phyloP scores from a whole-genome alignment of 2,888 invertebrate species.

The Nysson spinosus region DNA sequence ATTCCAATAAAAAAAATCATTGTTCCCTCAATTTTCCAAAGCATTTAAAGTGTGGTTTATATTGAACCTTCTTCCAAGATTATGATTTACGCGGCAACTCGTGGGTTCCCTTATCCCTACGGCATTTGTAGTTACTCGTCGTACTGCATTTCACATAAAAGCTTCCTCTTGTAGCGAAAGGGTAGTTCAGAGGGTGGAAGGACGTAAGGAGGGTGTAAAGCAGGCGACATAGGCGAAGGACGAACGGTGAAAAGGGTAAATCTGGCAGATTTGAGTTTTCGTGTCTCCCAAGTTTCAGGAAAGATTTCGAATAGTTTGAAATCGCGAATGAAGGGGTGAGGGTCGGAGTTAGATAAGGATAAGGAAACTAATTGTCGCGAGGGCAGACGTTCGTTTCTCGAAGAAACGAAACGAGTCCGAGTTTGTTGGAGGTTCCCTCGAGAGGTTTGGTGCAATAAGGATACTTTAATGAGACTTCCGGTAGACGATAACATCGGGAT shows the following conservation, averaged over 20 bases:
- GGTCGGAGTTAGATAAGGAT: slow-evolving; percentile 47
- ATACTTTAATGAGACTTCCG: slow-evolving; percentile 50
- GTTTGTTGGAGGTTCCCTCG: slow-evolving; percentile 7
- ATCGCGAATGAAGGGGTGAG: slow-evolving; percentile 6
- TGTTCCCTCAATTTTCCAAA: too few relatives aligned
- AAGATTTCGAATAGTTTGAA: slow-evolving; percentile 13
- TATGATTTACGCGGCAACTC: not conserved
- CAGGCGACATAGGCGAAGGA: not conserved
- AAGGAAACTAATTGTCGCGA: slow-evolving; percentile 61
- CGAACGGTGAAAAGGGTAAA: not conserved
- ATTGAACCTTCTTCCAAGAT: not conserved
- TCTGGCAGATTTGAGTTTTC: slow-evolving; percentile 2
- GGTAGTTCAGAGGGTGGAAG: not conserved
- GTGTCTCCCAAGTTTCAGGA: slow-evolving; percentile 2
- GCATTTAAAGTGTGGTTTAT: not conserved
- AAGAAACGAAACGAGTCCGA: not conserved
- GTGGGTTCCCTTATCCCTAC: not conserved
- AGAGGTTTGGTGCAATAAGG: slow-evolving; percentile 10
- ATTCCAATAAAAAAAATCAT: too few relatives aligned
- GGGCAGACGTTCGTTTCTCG: slow-evolving; percentile 24
- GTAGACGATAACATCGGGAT: slow-evolving; percentile 35
- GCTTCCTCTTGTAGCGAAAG: slow-evolving; percentile 1
- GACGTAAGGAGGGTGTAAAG: not conserved
- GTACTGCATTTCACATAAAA: not conserved
- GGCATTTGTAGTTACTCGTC: slow-evolving; percentile 2